Base-by-base conservation (phyloP, 2,888 invertebrate genomes). In the Morinoia aosen region DNA sequence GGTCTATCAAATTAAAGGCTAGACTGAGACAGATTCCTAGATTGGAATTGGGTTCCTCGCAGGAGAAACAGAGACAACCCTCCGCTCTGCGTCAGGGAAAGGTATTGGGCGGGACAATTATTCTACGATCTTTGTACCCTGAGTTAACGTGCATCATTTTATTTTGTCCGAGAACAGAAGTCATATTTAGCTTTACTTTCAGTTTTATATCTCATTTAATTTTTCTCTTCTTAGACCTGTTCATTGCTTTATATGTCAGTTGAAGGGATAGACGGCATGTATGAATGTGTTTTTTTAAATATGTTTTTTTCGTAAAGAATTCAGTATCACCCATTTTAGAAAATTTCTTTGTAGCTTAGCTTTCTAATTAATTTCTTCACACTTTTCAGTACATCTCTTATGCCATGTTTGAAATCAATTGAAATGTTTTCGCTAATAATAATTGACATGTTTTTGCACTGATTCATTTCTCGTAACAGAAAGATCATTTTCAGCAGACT, bases 1-100 rank as follows among this genome's bases (percentile, higher is more conserved):
- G 93, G 48, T 93, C 57, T 93, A 93, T 93, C 57, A 57, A 93
- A 93, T 93, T 57, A 93, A 93, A 57, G 56, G 56, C 57, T 93
- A 39, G 57, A 93, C 93, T 33, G 90, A 90, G 90, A 90, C 90
- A 90, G 90, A 90, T 90, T 90, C 90, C 90, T 90, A 90, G 90
- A 90, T 90, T 90, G 90, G 90, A 90, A 90, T 90, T 90, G 39
- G 90, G 48, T 90, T 39, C 40, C 90, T 90, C 90, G 19, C 40
- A 10, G 90, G 39, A 40, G 90, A 48, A 90, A 48, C 40, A 48
- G 48, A 90, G 40, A 90, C 76, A 76, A 76, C 76, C 76, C 76
- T 76, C 76, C 2, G 76, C 33, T 33, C 25, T 19, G 10, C 10
- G 76, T 33, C 25, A 76, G 76, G 48, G 8, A 76, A 76, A 33